phyloP scores from a whole-genome alignment of 2,888 invertebrate species.

The Apodemia duryi region DNA sequence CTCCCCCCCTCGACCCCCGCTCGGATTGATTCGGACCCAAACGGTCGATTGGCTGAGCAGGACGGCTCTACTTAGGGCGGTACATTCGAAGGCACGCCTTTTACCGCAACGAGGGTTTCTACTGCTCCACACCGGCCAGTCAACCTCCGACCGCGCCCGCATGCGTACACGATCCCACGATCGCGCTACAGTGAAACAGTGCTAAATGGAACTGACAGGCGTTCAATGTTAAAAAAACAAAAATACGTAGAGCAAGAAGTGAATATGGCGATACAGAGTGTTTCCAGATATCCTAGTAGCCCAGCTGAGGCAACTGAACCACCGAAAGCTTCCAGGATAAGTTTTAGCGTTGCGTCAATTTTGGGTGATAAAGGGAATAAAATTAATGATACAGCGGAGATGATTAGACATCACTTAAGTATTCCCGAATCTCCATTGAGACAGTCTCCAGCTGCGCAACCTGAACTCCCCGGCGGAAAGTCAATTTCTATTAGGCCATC shows the following conservation, averaged over 20 bases:
- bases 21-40: constrained; percentile 66
- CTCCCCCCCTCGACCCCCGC: constrained; percentile 61
- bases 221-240: constrained; percentile 82
- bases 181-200: constrained; percentile 57
- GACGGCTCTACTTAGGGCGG: constrained; percentile 45
- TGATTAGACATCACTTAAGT: constrained; percentile 72
- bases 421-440: constrained; percentile 71
- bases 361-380: constrained; percentile 86
- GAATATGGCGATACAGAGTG: constrained; percentile 84
- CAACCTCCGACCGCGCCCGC: constrained; percentile 72
- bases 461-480: constrained; percentile 67
- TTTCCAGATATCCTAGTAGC: constrained; percentile 82
- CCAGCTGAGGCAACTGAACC: constrained; percentile 81
- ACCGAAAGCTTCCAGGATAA: constrained; percentile 83
- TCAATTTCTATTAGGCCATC: constrained; percentile 59
- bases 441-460: constrained; percentile 68
- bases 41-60: constrained; percentile 72
- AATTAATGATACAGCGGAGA: constrained; percentile 64
- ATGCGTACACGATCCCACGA: constrained; percentile 72
- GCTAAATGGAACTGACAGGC: constrained; percentile 74
- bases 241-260: constrained; percentile 77
- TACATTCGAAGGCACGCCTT: constrained; percentile 39
- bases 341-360: constrained; percentile 93
- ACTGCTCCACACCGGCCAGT: constrained; percentile 54
- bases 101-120: constrained; percentile 46